phyloP scores from a whole-genome alignment of 2,113 vertebrate genomes.

The Electrona antarctica region DNA sequence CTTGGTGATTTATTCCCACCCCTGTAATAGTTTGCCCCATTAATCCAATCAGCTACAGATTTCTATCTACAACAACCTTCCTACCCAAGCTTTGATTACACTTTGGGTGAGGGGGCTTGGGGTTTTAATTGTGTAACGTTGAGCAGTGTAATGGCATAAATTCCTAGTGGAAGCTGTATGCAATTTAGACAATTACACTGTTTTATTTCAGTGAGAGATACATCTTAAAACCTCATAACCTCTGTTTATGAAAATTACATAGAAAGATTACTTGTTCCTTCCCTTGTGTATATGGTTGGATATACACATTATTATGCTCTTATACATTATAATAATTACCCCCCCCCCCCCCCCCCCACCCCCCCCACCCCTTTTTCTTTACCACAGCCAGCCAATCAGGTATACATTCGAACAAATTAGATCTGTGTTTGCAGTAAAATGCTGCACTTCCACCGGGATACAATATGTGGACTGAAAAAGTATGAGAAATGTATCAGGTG shows the following conservation, averaged over 20 bases:
- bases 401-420: background rate
- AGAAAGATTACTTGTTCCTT: background rate
- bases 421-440: background rate
- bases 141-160: slow-evolving; percentile 22
- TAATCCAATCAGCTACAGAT: slow-evolving; percentile 53
- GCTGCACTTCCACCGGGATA: background rate
- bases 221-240: background rate
- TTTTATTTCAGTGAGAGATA: slow-evolving; percentile 9
- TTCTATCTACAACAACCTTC: slow-evolving; percentile 46
- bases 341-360: too few relatives aligned
- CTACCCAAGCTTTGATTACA: slow-evolving; percentile 39
- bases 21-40: slow-evolving; percentile 37
- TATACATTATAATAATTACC: too few relatives aligned
- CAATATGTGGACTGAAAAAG: too few relatives aligned
- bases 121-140: slow-evolving; percentile 25
- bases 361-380: too few relatives aligned
- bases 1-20: slow-evolving; percentile 51
- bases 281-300: too few relatives aligned
- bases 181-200: slow-evolving; percentile 31
- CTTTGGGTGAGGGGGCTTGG: slow-evolving; percentile 13
- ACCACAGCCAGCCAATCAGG: too few relatives aligned
- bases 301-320: too few relatives aligned
- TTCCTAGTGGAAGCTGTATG: slow-evolving; percentile 15
- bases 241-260: background rate
- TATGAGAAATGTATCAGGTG: too few relatives aligned